Percentiles rank a stretch among this genome's conserved stretches.
phyloP scores from a whole-genome alignment of 2,797 vertebrate species.

The Cuniculus paca region DNA sequence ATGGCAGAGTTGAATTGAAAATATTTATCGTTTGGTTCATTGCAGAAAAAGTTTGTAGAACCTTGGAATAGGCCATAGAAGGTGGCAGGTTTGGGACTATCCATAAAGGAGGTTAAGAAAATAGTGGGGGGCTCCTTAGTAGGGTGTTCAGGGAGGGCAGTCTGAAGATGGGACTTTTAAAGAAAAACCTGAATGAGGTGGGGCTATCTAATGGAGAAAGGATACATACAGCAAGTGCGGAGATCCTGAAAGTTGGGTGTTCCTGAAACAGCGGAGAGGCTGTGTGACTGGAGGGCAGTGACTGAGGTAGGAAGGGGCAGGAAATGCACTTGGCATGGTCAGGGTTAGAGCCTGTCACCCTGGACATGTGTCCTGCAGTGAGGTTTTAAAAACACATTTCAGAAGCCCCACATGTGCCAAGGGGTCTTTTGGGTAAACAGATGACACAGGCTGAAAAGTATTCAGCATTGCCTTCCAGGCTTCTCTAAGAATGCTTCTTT shows the following conservation, averaged over 20 bases:
- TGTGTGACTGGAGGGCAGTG: background rate
- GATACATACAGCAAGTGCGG: background rate
- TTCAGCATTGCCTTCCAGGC: background rate
- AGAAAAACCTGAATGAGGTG: background rate
- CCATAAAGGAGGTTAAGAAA: background rate
- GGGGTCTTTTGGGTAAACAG: background rate
- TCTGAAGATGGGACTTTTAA: background rate
- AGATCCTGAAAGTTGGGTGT: background rate
- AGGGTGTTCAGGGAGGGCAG: background rate
- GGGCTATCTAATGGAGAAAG: conserved; percentile 7
- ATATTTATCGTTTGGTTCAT: background rate
- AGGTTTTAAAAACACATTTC: background rate
- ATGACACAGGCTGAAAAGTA: background rate
- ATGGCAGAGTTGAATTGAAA: background rate
- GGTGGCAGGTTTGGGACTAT: background rate
- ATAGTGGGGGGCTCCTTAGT: background rate
- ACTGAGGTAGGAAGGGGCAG: background rate
- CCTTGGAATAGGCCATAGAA: background rate
- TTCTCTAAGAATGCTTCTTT: conserved; percentile 23
- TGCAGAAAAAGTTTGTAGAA: background rate
- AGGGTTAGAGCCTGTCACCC: background rate
- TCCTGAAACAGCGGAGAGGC: background rate
- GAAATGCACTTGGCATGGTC: background rate
- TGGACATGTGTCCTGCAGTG: background rate
- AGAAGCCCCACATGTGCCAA: background rate